Evolutionary conservation across 2,113 vertebrate species (phyloP).

Genomic region (Cynopterus brachyotis): DNA sequence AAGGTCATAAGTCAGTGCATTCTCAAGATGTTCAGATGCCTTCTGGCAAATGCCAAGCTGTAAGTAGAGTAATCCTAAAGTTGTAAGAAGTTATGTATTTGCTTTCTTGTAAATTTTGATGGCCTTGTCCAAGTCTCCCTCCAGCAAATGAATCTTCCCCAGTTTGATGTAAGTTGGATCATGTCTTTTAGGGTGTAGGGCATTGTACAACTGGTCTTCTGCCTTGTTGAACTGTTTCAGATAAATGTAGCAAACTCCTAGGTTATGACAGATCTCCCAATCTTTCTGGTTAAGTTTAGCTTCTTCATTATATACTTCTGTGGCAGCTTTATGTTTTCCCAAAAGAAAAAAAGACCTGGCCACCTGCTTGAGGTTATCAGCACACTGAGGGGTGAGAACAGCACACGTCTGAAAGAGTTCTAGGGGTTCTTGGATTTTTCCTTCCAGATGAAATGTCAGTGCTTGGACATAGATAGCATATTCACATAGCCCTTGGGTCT

Average conservation of each 20-base stretch:
- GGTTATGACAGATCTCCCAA: conserved; percentile 98
- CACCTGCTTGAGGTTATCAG: conserved; percentile 98
- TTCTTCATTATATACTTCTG: conserved; percentile 97
- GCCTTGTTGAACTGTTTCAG: conserved; percentile 95
- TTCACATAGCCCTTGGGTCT: conserved; percentile 95
- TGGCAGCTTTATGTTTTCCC: conserved; percentile 97
- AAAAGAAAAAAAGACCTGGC: conserved; percentile 96
- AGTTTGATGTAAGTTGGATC: conserved; percentile 94
- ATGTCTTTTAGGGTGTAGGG: conserved; percentile 92
- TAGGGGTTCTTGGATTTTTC: conserved; percentile 96
- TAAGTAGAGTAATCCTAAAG: conserved; percentile 94
- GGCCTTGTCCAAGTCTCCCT: conserved; percentile 91
- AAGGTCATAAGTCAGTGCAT: conserved; percentile 94
- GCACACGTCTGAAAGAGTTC: conserved; percentile 98
- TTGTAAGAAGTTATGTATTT: conserved; percentile 93
- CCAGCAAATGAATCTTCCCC: conserved; percentile 92
- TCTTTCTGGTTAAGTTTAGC: conserved; percentile 93
- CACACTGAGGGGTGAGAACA: conserved; percentile 91
- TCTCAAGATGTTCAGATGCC: conserved; percentile 97
- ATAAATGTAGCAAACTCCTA: conserved; percentile 95
- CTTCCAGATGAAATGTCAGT: conserved; percentile 95
- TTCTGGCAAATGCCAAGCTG: conserved; percentile 94
- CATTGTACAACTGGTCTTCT: conserved; percentile 91
- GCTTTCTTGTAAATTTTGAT: conserved; percentile 93
- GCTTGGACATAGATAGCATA: conserved; percentile 98